These are phyloP conservation scores for Cosmia trapezina DNA, from an alignment of 2,888 invertebrate species.

Conservation along the genomic window DNA sequence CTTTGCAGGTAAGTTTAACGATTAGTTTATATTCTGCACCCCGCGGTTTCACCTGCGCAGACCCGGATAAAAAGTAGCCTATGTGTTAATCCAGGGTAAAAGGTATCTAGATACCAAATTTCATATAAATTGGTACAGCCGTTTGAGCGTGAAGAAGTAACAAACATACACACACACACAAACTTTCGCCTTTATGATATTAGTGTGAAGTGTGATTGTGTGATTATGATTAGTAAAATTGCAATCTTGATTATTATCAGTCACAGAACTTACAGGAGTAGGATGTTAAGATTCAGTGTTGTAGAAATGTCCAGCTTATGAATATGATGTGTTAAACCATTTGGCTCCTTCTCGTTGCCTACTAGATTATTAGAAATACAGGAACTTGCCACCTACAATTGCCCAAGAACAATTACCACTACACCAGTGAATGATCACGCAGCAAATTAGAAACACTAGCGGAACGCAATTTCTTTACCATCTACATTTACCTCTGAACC, in stretches of 20 bases:
- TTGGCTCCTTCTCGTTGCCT: not conserved
- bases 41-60: no score
- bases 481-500: slow-evolving; percentile 36
- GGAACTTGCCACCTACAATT: not conserved
- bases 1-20: not conserved
- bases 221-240: no score
- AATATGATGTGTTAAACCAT: not conserved
- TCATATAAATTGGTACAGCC: no score
- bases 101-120: no score
- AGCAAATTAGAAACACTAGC: slow-evolving; percentile 12
- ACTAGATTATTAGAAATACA: not conserved
- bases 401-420: slow-evolving; percentile 5
- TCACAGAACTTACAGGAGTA: not conserved
- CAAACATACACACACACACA: no score
- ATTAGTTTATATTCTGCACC: no score
- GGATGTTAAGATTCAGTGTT: not conserved
- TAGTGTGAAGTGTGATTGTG: no score
- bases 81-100: no score
- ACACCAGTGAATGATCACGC: slow-evolving; percentile 17
- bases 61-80: no score
- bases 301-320: no score
- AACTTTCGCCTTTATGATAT: no score
- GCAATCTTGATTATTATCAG: not conserved
- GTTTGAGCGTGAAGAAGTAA: no score
- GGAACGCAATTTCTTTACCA: slow-evolving; percentile 35